A percentile compares a stretch with the other conserved stretches of the same genome.
These are phyloP conservation scores for Poecilia wingei DNA, from an alignment of 2,797 vertebrate species.

Conservation along the genomic window DNA sequence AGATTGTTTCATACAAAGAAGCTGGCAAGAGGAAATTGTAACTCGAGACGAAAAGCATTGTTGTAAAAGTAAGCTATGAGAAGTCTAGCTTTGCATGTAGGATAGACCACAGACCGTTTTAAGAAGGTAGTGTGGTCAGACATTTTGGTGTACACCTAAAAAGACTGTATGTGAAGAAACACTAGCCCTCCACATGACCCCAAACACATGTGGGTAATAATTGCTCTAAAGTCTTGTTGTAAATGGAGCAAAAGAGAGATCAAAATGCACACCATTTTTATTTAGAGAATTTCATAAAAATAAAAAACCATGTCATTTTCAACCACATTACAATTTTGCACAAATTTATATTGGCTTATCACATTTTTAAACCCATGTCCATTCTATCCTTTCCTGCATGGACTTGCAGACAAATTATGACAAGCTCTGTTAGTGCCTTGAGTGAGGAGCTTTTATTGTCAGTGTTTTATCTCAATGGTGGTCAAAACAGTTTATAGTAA, in stretches of 20 bases:
- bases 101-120: too few species aligned
- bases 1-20: neutral
- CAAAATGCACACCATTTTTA: neutral
- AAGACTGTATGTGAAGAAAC: too few species aligned
- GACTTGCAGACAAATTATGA: neutral
- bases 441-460: conserved; percentile 8
- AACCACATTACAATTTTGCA: neutral
- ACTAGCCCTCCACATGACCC: too few species aligned
- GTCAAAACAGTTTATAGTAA: conserved; percentile 26
- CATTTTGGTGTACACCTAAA: too few species aligned
- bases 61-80: neutral
- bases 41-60: neutral
- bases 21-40: neutral
- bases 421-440: neutral
- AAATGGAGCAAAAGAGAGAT: neutral
- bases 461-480: conserved; percentile 15
- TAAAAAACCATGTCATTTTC: neutral
- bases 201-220: neutral
- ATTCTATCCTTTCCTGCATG: neutral
- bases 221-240: neutral
- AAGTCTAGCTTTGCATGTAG: neutral
- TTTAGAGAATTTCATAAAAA: neutral
- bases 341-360: neutral
- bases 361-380: neutral
- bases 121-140: too few species aligned